phyloP scores from a whole-genome alignment of 2,113 vertebrate genomes.

The Hiodon tergisus region DNA sequence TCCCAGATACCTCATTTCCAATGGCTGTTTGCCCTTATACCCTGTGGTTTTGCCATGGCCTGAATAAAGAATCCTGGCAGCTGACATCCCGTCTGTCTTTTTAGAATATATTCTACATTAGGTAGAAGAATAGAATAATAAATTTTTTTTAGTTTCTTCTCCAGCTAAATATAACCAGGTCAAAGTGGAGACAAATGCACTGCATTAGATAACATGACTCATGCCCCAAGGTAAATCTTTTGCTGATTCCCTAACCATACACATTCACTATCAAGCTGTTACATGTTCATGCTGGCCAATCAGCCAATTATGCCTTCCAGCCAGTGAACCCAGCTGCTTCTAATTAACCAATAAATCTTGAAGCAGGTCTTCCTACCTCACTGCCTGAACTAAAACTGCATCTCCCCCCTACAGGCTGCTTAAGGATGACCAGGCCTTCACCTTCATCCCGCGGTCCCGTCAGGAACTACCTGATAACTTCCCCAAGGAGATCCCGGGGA shows the following conservation, averaged over 20 bases:
- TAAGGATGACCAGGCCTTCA: constrained; percentile 87
- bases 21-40: no score
- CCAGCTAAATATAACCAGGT: neutral
- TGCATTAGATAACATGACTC: neutral
- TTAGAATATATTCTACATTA: no score
- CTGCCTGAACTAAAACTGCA: neutral
- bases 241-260: neutral
- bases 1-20: no score
- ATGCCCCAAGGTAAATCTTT: neutral
- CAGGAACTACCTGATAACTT: constrained; percentile 98
- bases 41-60: no score
- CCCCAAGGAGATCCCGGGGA: constrained; percentile 93
- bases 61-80: no score
- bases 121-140: neutral
- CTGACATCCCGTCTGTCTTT: no score
- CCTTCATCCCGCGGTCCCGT: constrained; percentile 87
- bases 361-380: neutral
- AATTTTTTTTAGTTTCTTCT: neutral
- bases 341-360: no score
- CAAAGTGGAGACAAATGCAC: neutral
- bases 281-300: neutral
- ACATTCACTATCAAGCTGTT: neutral
- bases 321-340: neutral
- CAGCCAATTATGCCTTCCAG: neutral
- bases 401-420: constrained; percentile 67